Percentiles rank a stretch among this genome's conserved stretches.
These are phyloP conservation scores for Ictalurus punctatus DNA, from an alignment of 2,113 vertebrate species.

Conservation along the genomic window DNA sequence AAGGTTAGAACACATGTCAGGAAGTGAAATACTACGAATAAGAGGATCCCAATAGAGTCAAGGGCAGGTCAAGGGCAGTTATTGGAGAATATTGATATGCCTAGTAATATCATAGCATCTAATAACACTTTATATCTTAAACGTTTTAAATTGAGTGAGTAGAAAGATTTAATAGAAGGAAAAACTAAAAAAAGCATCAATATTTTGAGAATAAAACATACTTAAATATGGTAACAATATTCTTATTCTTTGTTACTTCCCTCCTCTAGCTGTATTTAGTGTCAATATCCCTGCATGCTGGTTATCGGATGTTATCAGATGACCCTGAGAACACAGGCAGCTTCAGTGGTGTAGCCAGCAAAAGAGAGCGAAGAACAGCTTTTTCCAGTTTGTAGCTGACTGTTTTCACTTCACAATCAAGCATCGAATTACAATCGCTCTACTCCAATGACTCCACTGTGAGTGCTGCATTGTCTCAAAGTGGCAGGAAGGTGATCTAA, in stretches of 20 bases:
- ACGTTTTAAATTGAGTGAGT: background rate
- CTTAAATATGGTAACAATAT: background rate
- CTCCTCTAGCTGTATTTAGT: background rate
- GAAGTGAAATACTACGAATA: background rate
- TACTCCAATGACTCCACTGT: background rate
- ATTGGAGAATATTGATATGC: background rate
- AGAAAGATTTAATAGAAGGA: background rate
- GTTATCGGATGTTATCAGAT: background rate
- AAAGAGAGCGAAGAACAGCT: conserved; percentile 15
- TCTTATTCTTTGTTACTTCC: background rate
- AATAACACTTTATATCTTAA: background rate
- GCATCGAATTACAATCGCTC: background rate
- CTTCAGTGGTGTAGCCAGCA: background rate
- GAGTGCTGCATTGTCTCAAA: background rate
- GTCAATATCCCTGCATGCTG: background rate
- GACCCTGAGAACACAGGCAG: background rate
- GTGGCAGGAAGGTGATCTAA: background rate
- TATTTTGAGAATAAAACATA: background rate
- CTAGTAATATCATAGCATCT: background rate
- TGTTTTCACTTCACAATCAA: background rate
- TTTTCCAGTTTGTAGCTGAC: background rate
- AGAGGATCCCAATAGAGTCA: background rate
- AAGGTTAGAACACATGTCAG: background rate
- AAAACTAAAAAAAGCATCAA: background rate
- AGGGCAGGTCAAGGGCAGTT: background rate